Conservation (phyloP, 2,888 invertebrate species). For the Glaucopsyche alexis region DNA sequence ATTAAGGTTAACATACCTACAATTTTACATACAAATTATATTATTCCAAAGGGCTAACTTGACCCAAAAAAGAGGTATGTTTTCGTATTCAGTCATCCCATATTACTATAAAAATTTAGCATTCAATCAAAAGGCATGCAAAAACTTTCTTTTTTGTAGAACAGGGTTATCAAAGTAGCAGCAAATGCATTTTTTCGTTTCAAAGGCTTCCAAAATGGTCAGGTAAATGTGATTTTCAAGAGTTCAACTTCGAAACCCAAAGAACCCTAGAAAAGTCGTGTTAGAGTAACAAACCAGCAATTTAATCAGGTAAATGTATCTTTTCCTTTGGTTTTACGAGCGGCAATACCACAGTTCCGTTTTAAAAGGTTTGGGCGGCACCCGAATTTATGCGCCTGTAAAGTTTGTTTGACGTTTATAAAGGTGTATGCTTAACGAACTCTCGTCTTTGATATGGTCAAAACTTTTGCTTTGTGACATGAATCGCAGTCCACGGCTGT, state of each 20-base stretch:
- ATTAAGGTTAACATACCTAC: too few species aligned
- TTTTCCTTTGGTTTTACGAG: conserved; percentile 58
- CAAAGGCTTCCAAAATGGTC: too few species aligned
- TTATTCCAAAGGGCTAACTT: too few species aligned
- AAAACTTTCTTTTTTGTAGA: too few species aligned
- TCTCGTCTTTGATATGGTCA: conserved; percentile 14
- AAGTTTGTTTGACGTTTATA: conserved; percentile 37
- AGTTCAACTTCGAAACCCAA: conserved; percentile 26
- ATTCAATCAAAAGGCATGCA: too few species aligned
- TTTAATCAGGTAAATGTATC: conserved; percentile 72
- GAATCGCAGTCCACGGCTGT: background rate
- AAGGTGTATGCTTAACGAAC: conserved; percentile 23
- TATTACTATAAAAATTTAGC: too few species aligned
- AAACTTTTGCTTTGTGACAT: conserved; percentile 6
- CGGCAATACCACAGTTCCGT: conserved; percentile 48
- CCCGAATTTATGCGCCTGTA: conserved; percentile 49
- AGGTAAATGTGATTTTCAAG: background rate
- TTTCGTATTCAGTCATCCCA: too few species aligned
- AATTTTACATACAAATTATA: too few species aligned
- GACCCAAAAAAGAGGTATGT: too few species aligned
- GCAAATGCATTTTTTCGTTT: too few species aligned
- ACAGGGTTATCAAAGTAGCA: too few species aligned
- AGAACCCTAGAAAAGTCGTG: conserved; percentile 27
- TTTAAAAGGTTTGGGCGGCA: conserved; percentile 46
- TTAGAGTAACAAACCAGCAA: conserved; percentile 43